Evolutionary conservation across 2,888 invertebrate species (phyloP).

Genomic region (Hermaeophaga mercurialis): DNA sequence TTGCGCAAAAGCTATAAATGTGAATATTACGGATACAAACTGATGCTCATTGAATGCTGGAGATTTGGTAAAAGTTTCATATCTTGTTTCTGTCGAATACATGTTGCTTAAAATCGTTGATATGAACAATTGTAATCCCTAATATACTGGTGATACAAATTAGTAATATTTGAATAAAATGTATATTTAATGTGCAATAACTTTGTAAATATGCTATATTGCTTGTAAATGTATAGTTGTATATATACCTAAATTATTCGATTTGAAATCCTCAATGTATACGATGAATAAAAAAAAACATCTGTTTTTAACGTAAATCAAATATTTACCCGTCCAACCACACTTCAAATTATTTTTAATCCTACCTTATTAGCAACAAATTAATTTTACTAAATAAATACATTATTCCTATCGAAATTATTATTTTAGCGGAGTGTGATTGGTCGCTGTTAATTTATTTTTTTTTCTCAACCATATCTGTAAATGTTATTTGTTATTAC

Average conservation of each 20-base stretch:
- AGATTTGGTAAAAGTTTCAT: constrained; percentile 26
- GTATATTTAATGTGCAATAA: constrained; percentile 60
- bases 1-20: constrained; percentile 44
- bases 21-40: constrained; percentile 41
- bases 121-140: constrained; percentile 35
- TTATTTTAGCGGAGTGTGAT: constrained; percentile 19
- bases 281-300: constrained; percentile 43
- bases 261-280: constrained; percentile 51
- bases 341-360: background rate
- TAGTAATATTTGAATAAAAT: constrained; percentile 39
- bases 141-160: constrained; percentile 38
- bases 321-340: background rate
- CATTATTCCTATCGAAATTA: too few species aligned
- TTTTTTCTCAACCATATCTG: constrained; percentile 38
- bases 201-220: constrained; percentile 55
- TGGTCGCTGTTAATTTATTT: constrained; percentile 21
- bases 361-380: background rate
- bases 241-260: constrained; percentile 45
- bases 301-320: constrained; percentile 5
- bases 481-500: constrained; percentile 57
- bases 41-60: constrained; percentile 49
- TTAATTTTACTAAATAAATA: background rate
- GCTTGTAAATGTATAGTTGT: constrained; percentile 58
- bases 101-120: constrained; percentile 39
- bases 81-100: constrained; percentile 34